These are phyloP conservation scores for Sorex maritimensis DNA, from an alignment of 2,797 vertebrate genomes.

Conservation along the genomic window DNA sequence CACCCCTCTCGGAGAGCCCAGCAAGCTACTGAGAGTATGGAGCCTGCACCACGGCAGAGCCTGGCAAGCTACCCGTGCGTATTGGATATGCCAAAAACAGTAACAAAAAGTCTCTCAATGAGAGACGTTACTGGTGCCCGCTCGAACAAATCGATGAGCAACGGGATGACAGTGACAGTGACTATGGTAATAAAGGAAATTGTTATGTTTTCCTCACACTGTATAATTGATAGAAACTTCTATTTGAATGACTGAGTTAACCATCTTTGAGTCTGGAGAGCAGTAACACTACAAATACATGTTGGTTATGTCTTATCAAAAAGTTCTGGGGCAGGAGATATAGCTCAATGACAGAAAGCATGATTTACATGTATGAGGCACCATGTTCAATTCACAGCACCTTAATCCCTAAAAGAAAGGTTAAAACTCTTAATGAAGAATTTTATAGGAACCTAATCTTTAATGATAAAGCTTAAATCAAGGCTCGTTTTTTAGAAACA, in stretches of 20 bases:
- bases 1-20: too few relatives aligned
- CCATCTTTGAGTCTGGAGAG: background rate
- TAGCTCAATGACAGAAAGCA: too few relatives aligned
- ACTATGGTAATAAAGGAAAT: background rate
- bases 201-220: background rate
- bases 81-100: too few relatives aligned
- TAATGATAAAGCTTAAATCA: background rate
- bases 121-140: too few relatives aligned
- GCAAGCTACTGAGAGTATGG: too few relatives aligned
- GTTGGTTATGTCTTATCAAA: too few relatives aligned
- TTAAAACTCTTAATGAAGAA: constrained; percentile 19
- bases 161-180: too few relatives aligned
- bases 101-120: too few relatives aligned
- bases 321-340: too few relatives aligned
- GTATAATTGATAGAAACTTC: background rate
- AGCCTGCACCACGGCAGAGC: too few relatives aligned
- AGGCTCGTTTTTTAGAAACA: background rate
- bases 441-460: background rate
- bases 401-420: background rate
- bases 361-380: background rate
- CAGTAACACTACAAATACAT: background rate
- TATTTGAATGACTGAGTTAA: background rate
- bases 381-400: background rate
- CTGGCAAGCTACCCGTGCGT: too few relatives aligned
- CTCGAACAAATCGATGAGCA: too few relatives aligned